These are phyloP conservation scores for Ophioninae sp. DNA, from an alignment of 2,888 invertebrate genomes.

Conservation along the genomic window DNA sequence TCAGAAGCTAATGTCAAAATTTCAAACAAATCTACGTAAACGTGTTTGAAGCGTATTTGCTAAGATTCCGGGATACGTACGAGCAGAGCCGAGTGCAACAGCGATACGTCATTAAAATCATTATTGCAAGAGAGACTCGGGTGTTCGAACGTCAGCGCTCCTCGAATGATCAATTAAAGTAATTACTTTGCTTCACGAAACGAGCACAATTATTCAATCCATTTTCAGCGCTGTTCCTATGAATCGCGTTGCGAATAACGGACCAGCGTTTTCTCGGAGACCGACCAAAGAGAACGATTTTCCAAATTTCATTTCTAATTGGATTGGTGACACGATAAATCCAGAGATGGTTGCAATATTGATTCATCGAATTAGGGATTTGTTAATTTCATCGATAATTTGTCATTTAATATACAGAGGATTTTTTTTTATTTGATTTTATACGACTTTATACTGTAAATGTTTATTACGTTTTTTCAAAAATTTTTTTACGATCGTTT, in stretches of 20 bases:
- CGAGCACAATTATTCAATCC: neutral
- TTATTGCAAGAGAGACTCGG: neutral
- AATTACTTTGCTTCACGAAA: neutral
- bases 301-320: neutral
- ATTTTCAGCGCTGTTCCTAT: neutral
- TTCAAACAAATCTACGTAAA: too few species aligned
- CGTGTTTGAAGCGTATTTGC: too few species aligned
- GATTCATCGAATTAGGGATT: too few species aligned
- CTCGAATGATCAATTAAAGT: neutral
- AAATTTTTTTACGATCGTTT: too few species aligned
- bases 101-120: neutral
- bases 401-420: too few species aligned
- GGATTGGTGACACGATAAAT: neutral
- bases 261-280: neutral
- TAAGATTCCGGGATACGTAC: neutral
- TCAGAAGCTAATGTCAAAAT: too few species aligned
- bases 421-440: too few species aligned
- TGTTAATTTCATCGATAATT: too few species aligned
- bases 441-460: too few species aligned
- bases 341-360: neutral
- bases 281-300: neutral
- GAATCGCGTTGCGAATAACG: neutral
- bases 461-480: too few species aligned
- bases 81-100: neutral
- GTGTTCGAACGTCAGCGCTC: neutral